Evolutionary conservation across 2,888 invertebrate species (phyloP), one percentile per base, ranked within the genome.

Genomic region (Hypsopygia costalis): DNA sequence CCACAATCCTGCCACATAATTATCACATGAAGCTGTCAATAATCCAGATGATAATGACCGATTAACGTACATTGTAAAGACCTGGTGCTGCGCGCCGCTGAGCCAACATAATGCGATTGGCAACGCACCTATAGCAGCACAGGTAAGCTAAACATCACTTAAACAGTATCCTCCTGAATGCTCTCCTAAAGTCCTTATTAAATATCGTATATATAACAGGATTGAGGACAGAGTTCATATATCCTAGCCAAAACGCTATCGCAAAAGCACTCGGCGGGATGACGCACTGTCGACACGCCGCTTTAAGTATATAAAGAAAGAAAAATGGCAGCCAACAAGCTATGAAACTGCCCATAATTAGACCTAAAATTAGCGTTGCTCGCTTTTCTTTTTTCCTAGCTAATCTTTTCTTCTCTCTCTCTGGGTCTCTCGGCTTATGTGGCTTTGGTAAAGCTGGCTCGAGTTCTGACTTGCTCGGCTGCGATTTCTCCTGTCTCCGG

Each of bases 271-370:
- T 93, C 8, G 91, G 91, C 0, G 97, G 96, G 64, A 97, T 95
- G 34, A 92, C 89, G 76, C 95, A 94, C 36, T 79, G 76, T 40
- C 92, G 90, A 67, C 95, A 95, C 42, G 95, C 91, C 6, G 97
- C 95, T 69, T 94, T 94, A 40, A 97, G 81, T 63, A 97, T 96
- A 76, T 97, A 97, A 51, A 97, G 91, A 74, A 96, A 94, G 92
- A 99, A 99, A 85, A 99, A 99, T 0, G 99, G 99, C 69, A 99
- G 90, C 99, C 99, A 98, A 73, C 98, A 98, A 43, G 98, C 94
- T 61, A 99, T 98, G 78, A 99, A 99, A 58, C 98, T 97, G 48
- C 98, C 98, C 97, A 99, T 98, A 55, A 99, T 98, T 46, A 99
- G 92, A 28, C 99, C 99, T 52, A 99, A 89, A 52, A 99, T 98